Conservation (phyloP, 2,888 invertebrate species). For the Dilophus febrilis region DNA sequence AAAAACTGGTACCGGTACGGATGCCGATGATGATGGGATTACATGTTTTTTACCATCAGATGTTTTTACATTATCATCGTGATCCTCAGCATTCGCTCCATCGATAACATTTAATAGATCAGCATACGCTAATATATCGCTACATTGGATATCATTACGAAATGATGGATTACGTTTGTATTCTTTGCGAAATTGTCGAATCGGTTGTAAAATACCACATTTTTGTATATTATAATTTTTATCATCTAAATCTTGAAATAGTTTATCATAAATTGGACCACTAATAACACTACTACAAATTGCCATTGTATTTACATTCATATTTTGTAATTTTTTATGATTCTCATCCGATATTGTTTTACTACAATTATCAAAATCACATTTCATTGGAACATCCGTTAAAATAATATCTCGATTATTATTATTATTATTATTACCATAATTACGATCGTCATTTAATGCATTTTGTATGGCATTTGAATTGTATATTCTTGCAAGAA, state of each 20-base stretch:
- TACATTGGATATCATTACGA: conserved; percentile 32
- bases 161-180: conserved; percentile 36
- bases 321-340: conserved; percentile 33
- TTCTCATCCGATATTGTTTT: conserved; percentile 30
- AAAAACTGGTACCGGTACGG: conserved; percentile 7
- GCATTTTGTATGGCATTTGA: not conserved
- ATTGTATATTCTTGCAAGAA: not conserved
- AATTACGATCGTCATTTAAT: not conserved
- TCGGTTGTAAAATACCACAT: conserved; percentile 38
- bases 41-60: not conserved
- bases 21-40: not conserved
- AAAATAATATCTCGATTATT: not conserved
- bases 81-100: not conserved
- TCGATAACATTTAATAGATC: conserved; percentile 11
- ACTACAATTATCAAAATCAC: conserved; percentile 33
- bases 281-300: conserved; percentile 42
- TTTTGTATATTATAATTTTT: conserved; percentile 34
- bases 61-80: not conserved
- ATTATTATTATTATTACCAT: not conserved
- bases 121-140: not conserved
- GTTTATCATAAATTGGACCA: conserved; percentile 39
- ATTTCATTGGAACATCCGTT: conserved; percentile 25
- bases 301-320: conserved; percentile 37
- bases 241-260: conserved; percentile 36
- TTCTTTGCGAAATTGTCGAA: conserved; percentile 37